Evolutionary conservation across 2,888 invertebrate species (phyloP).

Genomic region (Bhutanitis thaidina): DNA sequence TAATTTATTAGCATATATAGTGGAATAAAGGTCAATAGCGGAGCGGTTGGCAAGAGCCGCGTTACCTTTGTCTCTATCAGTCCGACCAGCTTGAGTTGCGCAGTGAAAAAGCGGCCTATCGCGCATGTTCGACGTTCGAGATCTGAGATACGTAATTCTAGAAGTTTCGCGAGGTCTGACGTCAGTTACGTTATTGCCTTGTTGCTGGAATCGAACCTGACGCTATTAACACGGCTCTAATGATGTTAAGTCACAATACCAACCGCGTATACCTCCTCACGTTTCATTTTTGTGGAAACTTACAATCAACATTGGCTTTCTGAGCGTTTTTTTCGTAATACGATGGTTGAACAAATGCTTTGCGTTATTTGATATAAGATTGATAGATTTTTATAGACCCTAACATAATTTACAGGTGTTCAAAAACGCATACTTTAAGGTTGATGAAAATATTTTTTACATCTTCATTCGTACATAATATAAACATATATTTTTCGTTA

Average conservation of each 20-base stretch:
- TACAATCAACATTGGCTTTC: too few species aligned
- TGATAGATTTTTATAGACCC: too few species aligned
- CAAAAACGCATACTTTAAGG: too few species aligned
- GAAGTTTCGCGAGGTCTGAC: constrained; percentile 54
- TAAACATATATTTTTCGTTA: too few species aligned
- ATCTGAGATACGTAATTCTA: constrained; percentile 29
- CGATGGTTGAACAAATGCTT: too few species aligned
- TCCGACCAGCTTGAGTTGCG: constrained; percentile 29
- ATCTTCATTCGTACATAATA: too few species aligned
- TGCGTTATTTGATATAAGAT: too few species aligned
- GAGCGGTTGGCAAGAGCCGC: background rate
- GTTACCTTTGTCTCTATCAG: constrained; percentile 12
- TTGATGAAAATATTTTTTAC: too few species aligned
- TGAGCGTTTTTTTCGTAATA: too few species aligned
- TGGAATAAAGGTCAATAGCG: constrained; percentile 13
- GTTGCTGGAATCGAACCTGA: constrained; percentile 3
- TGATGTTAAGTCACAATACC: constrained; percentile 6
- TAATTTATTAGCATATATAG: too few species aligned
- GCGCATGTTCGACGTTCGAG: constrained; percentile 26
- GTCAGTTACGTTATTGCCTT: constrained; percentile 46
- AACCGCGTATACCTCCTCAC: background rate
- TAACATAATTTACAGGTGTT: too few species aligned
- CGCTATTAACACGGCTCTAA: constrained; percentile 5
- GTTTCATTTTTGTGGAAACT: too few species aligned
- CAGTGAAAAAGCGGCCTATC: constrained; percentile 23